Conservation (phyloP, 2,888 invertebrate species). For the Ophion costatus region DNA sequence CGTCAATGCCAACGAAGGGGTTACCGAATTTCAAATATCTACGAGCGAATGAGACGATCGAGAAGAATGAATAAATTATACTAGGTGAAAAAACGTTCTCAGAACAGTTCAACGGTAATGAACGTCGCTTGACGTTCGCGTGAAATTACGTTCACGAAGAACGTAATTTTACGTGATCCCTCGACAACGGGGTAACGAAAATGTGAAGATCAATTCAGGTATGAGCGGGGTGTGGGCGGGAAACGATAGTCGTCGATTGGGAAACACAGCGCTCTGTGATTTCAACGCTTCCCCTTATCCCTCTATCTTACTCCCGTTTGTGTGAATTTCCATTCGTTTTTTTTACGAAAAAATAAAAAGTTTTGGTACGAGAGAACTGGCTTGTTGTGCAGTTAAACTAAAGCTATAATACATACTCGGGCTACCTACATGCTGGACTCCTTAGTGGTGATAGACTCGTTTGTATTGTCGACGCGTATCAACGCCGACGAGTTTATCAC, state of each 20-base stretch:
- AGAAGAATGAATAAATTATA: not conserved
- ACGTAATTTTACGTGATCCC: no score
- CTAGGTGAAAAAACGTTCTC: not conserved
- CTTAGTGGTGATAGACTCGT: conserved; percentile 81
- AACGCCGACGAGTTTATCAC: conserved; percentile 81
- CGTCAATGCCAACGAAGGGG: no score
- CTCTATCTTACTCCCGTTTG: conserved; percentile 15
- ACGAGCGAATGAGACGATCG: not conserved
- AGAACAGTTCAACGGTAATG: no score
- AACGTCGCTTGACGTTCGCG: no score
- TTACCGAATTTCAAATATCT: not conserved
- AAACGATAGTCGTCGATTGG: not conserved
- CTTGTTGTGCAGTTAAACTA: conserved; percentile 69
- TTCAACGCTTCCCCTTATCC: conserved; percentile 4
- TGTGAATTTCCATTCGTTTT: conserved; percentile 22
- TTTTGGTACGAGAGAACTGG: conserved; percentile 71
- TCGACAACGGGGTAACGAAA: no score
- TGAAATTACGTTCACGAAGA: no score
- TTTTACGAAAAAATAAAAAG: conserved; percentile 45
- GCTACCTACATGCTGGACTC: conserved; percentile 83
- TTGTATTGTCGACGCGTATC: conserved; percentile 81
- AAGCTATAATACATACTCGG: conserved; percentile 67
- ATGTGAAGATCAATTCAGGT: no score
- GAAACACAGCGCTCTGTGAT: not conserved
- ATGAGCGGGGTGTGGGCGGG: not conserved